Base-by-base conservation (phyloP, 1,140 invertebrate genomes). In the Zaprionus nigranus region DNA sequence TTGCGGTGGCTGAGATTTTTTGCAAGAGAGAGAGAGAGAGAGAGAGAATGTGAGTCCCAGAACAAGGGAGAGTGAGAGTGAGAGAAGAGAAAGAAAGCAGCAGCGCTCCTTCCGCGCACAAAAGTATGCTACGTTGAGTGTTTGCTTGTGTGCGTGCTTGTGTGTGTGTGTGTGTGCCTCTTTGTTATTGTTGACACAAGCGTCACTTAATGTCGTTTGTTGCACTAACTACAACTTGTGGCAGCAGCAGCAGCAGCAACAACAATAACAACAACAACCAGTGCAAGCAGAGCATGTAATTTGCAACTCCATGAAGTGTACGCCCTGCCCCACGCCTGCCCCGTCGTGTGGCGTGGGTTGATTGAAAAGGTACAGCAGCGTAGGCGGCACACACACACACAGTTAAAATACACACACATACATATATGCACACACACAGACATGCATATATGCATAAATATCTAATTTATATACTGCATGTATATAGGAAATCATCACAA, bases 171-270 rank as follows among this genome's bases (percentile, higher is more conserved):
- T 28, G 58, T 62, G 65, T 38, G 40, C 4, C 30, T 46, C 60
- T 76, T 71, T 71, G 68, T 65, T 75, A 64, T 76, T 72, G 74
- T 71, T 76, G 61, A 75, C 61, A 71, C 56, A 54, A 75, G 70
- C 68, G 73, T 64, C 67, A 54, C 74, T 76, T 72, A 60, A 71
- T 60, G 67, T 53, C 60, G 65, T 75, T 63, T 61, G 65, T 69
- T 74, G 66, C 66, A 70, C 59, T 59, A 70, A 70, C 65, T 24
- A 69, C 40, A 53, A 62, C 59, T 49, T 68, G 38, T 26, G 34
- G 34, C 71, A 51, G 51, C 54, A 73, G 12, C n/a, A n/a, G n/a
- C n/a, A n/a, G n/a, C n/a, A n/a, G n/a, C n/a, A n/a, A n/a, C n/a
- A n/a, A n/a, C n/a, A n/a, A n/a, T 66, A 70, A 12, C 22, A 66